Base-by-base conservation (phyloP, 2,797 vertebrate species). In the Sebastes matsubarae region DNA sequence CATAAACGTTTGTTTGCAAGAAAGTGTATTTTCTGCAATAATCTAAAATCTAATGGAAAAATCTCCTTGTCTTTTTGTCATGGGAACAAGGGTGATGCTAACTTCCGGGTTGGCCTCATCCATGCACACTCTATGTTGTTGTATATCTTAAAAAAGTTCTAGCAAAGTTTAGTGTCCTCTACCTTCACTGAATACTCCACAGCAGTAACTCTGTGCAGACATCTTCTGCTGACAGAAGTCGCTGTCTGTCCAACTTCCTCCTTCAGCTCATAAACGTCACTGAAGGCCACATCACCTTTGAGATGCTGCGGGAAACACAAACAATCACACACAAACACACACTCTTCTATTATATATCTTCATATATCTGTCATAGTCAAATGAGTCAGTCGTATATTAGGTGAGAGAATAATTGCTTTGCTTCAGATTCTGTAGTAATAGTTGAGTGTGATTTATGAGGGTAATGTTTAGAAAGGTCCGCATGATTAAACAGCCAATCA, bases 141-240 rank as follows among this genome's bases (percentile, higher is more conserved):
- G 12, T 20, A 14, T 13, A 16, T 65, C 20, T 78, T 78, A 20
- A 60, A 68, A 25, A 57, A 3, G 22, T 52, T 34, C 3, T 20
- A 8, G 1, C 30, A 5, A 55, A 2, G 10, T 57, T 25, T 52
- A 32, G 10, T 27, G 36, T 75, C 3, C 11, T 3, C 87, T 95
- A 99, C 98, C 97, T 99, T 99, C 58, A 99, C 98, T 5, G 97
- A 97, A 68, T 97, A 99, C 85, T 99, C 98, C 0, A 98, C 94
- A 18, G 96, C 97, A 2, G 97, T 99, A 22, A 97, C 94, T 92
- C 97, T 97, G 85, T 99, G 98, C 64, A 98, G 91, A 22, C 98
- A 99, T 18, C 97, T 96, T 86, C 94, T 98, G 93, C 96, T 97
- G 79, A 98, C 95, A 0, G 97, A 97, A 59, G 96, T 96, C 16